phyloP scores from a whole-genome alignment of 2,888 invertebrate genomes.

The Entomobrya multifasciata region DNA sequence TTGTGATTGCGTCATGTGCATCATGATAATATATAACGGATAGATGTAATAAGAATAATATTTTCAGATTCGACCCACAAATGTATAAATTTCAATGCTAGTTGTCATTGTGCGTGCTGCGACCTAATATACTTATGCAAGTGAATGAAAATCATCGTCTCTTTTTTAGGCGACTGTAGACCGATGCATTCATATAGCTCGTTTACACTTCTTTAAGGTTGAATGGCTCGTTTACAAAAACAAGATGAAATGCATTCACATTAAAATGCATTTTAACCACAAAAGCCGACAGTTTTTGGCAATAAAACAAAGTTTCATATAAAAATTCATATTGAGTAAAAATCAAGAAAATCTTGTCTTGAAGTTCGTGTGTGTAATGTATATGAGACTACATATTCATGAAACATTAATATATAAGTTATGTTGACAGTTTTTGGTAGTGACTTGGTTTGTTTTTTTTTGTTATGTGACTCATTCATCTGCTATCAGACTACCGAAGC shows the following conservation, averaged over 20 bases:
- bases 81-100: conserved; percentile 26
- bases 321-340: background rate
- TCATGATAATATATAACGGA: background rate
- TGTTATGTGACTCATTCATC: conserved; percentile 1
- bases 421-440: conserved; percentile 48
- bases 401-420: conserved; percentile 44
- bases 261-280: conserved; percentile 52
- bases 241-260: conserved; percentile 5
- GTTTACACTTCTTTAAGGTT: conserved; percentile 25
- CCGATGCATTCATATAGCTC: too few relatives aligned
- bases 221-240: background rate
- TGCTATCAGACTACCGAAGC: conserved; percentile 8
- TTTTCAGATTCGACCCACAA: background rate
- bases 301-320: background rate
- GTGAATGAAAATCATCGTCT: background rate
- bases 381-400: too few relatives aligned
- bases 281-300: conserved; percentile 52
- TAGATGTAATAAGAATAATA: too few relatives aligned
- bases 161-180: background rate
- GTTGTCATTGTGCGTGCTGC: conserved; percentile 2
- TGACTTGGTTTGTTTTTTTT: background rate
- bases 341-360: conserved; percentile 36
- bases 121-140: conserved; percentile 12
- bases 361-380: too few relatives aligned
- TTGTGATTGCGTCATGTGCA: conserved; percentile 18